These are phyloP conservation scores for Cyprinodon diabolis DNA, from an alignment of 2,797 vertebrate species.

Conservation along the genomic window DNA sequence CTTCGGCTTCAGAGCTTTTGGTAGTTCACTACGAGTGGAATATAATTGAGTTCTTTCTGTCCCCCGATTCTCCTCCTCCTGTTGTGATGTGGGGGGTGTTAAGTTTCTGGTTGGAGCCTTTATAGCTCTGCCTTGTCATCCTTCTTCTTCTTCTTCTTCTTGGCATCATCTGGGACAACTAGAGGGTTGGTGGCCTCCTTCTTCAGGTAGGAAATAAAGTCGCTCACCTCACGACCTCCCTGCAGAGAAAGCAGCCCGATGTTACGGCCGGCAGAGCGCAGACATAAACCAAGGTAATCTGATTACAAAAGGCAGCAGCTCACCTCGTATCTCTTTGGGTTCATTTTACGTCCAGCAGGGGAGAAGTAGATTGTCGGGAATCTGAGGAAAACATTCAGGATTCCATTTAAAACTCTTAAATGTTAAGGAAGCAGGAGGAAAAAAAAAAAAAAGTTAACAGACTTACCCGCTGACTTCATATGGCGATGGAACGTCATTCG, in stretches of 20 bases:
- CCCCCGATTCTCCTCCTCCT: slow-evolving; percentile 46
- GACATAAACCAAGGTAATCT: neutral
- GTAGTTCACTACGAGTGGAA: slow-evolving; percentile 81
- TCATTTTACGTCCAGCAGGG: slow-evolving; percentile 91
- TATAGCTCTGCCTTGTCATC: slow-evolving; percentile 81
- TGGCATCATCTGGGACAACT: slow-evolving; percentile 86
- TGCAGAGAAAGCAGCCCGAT: slow-evolving; percentile 54
- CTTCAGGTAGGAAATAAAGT: slow-evolving; percentile 95
- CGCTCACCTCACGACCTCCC: slow-evolving; percentile 95
- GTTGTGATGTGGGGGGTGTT: slow-evolving; percentile 19
- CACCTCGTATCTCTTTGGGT: slow-evolving; percentile 97
- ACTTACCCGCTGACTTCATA: slow-evolving; percentile 98
- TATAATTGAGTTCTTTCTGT: slow-evolving; percentile 80
- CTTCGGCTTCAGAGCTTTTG: slow-evolving; percentile 77
- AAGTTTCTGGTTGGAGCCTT: slow-evolving; percentile 64
- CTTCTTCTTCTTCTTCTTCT: slow-evolving; percentile 89
- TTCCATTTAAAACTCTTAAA: too few relatives aligned
- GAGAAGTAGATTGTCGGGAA: slow-evolving; percentile 97
- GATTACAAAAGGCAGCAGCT: slow-evolving; percentile 28
- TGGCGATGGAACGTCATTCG: slow-evolving; percentile 94
- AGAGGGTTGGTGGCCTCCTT: slow-evolving; percentile 88
- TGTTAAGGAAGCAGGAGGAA: too few relatives aligned
- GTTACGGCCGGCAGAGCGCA: slow-evolving; percentile 3
- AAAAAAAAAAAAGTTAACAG: neutral
- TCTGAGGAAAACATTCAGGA: slow-evolving; percentile 63